These are phyloP conservation scores for Meta bourneti DNA, from an alignment of 2,888 invertebrate genomes.

Conservation along the genomic window DNA sequence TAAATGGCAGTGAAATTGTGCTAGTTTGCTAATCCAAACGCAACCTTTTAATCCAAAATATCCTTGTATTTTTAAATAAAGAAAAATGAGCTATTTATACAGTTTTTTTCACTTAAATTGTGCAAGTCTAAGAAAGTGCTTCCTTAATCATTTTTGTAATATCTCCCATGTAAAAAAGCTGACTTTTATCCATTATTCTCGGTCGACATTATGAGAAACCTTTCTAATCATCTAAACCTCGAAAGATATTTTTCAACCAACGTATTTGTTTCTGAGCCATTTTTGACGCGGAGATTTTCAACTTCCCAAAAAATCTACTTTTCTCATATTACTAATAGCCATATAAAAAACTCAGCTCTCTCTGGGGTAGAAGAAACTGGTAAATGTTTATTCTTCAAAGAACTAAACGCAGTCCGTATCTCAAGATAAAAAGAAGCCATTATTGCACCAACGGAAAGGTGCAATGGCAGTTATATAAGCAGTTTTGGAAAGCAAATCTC, in stretches of 20 bases:
- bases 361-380: neutral
- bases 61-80: too few relatives aligned
- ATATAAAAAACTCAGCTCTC: neutral
- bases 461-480: conserved; percentile 32
- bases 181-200: too few relatives aligned
- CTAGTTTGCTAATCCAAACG: too few relatives aligned
- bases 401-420: neutral
- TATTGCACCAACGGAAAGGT: conserved; percentile 30
- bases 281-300: neutral
- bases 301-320: neutral
- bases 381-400: neutral
- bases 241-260: neutral
- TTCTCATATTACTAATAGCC: neutral
- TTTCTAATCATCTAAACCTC: too few relatives aligned
- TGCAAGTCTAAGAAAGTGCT: too few relatives aligned
- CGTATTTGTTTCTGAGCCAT: neutral
- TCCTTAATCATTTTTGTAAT: too few relatives aligned
- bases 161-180: too few relatives aligned
- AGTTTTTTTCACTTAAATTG: too few relatives aligned
- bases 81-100: too few relatives aligned
- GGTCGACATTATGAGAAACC: too few relatives aligned
- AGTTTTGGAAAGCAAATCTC: conserved; percentile 50
- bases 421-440: conserved; percentile 30
- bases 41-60: too few relatives aligned
- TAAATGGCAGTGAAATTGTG: too few relatives aligned